Evolutionary conservation across 2,797 vertebrate species (phyloP).

Genomic region (Tangara arthus): DNA sequence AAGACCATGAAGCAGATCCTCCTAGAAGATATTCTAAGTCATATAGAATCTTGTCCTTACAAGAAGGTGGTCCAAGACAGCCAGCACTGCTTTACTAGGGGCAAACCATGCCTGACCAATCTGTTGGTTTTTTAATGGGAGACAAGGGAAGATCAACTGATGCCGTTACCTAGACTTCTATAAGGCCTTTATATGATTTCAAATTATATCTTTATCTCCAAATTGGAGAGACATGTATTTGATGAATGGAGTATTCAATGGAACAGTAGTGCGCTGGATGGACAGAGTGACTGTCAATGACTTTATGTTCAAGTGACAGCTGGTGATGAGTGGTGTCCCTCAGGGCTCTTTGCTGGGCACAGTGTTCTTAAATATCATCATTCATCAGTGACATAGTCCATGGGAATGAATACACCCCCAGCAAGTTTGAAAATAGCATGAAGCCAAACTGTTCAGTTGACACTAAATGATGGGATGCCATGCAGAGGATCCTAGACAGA

Average conservation of each 20-base stretch:
- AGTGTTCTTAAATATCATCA: too few relatives aligned
- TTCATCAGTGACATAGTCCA: not conserved
- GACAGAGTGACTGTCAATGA: not conserved
- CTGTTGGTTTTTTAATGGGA: not conserved
- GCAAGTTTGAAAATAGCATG: rapidly evolving
- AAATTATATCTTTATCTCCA: not conserved
- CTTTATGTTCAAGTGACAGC: not conserved
- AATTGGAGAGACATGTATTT: not conserved
- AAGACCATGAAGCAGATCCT: not conserved
- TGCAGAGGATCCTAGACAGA: rapidly evolving
- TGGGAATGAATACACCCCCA: not conserved
- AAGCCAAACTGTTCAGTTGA: not conserved
- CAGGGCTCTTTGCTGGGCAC: not conserved
- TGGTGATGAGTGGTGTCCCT: not conserved
- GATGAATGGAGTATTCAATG: not conserved
- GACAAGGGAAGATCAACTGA: not conserved
- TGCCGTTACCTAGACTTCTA: not conserved
- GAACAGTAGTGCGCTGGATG: not conserved
- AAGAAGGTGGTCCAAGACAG: not conserved
- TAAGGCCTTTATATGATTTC: not conserved
- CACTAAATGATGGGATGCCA: too few relatives aligned
- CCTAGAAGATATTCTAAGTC: not conserved
- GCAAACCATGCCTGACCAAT: not conserved
- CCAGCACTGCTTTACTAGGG: not conserved
- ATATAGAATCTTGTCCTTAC: not conserved